phyloP scores from a whole-genome alignment of 2,797 vertebrate species.

The Platyrinchus mystaceus region DNA sequence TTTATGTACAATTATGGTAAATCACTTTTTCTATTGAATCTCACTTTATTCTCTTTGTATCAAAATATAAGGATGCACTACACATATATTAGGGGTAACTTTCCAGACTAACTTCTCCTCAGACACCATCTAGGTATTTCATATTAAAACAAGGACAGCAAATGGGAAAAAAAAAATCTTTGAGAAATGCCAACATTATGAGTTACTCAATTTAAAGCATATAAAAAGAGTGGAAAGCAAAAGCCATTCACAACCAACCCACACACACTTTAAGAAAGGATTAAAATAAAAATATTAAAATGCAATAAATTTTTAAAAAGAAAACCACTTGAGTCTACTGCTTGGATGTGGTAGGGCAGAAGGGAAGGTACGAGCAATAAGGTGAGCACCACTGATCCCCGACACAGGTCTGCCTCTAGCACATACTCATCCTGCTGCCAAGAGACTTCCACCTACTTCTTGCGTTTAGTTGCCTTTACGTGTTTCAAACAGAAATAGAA shows the following conservation, averaged over 20 bases:
- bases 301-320: background rate
- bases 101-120: background rate
- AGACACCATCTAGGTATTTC: background rate
- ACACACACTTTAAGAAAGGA: background rate
- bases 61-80: background rate
- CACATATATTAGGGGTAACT: background rate
- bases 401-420: background rate
- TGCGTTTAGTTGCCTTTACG: background rate
- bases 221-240: background rate
- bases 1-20: background rate
- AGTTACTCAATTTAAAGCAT: background rate
- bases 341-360: background rate
- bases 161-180: background rate
- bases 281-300: background rate
- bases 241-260: background rate
- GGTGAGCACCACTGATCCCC: background rate
- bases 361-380: rapidly evolving
- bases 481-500: background rate
- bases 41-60: background rate
- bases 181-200: background rate
- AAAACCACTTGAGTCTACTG: rapidly evolving
- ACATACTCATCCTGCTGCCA: background rate
- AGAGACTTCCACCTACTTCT: background rate
- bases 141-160: background rate
- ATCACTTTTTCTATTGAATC: background rate